Percentiles rank a stretch among this genome's conserved stretches.
These are phyloP conservation scores for Holothuria glaberrima DNA, from an alignment of 35 echinoderm and acorn worm genomes.

Conservation along the genomic window DNA sequence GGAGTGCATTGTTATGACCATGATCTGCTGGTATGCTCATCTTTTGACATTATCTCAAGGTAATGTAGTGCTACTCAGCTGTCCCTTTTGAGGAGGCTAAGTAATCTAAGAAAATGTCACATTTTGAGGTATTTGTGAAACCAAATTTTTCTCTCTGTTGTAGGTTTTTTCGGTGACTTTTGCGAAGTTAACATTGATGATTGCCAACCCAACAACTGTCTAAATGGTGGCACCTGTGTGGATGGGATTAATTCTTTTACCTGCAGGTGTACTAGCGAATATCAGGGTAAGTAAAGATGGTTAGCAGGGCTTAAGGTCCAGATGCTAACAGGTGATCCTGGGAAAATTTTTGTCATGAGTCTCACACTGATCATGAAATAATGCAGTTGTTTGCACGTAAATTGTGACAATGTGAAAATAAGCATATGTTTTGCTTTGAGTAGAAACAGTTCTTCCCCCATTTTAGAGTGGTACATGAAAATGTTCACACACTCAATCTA, in stretches of 20 bases:
- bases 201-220: background rate
- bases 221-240: background rate
- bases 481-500: too few relatives aligned
- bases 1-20: too few relatives aligned
- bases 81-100: too few relatives aligned
- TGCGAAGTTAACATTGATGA: conserved; percentile 54
- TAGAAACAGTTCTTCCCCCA: too few relatives aligned
- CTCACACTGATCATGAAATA: background rate
- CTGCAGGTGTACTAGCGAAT: conserved; percentile 1
- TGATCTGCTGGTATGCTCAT: too few relatives aligned
- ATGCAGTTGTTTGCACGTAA: too few relatives aligned
- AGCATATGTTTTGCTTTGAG: too few relatives aligned
- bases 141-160: background rate
- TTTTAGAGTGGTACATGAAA: too few relatives aligned
- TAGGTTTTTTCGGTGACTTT: conserved; percentile 11
- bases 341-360: background rate
- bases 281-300: conserved; percentile 6
- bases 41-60: too few relatives aligned
- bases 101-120: background rate
- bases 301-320: too few relatives aligned
- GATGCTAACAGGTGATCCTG: background rate
- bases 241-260: background rate
- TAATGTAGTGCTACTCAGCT: too few relatives aligned
- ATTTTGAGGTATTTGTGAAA: background rate
- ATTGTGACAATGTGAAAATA: too few relatives aligned